Base-by-base conservation (phyloP, 2,888 invertebrate genomes). In the Troglohyphantes excavatus region DNA sequence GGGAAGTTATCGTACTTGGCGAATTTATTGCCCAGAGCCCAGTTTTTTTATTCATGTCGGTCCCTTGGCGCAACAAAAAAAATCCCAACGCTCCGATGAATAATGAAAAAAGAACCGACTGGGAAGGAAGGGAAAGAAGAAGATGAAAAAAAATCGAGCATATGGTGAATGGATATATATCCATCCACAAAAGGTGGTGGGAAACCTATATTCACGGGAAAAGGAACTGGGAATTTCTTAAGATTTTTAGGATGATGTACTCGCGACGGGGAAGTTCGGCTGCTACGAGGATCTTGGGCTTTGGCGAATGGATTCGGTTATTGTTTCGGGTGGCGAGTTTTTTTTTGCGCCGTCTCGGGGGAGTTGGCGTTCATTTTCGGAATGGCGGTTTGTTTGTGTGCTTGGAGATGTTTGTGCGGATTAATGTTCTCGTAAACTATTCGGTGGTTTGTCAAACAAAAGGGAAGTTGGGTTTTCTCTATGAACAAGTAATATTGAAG, bases 21-120 rank as follows among this genome's bases (percentile, higher is more conserved):
- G 75, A 84, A 84, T 84, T 84, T 84, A 84, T 84, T 75, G 84
- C 75, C 73, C 75, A 53, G 73, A 76, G 84, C 75, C 65, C 61
- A 67, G 33, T 75, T 75, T 75, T 84, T 84, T 75, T 53, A 53
- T 39, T 39, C 39, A 75, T 75, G 75, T 68, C 21, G 46, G 67
- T 84, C 75, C 84, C 84, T 53, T 27, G 83, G 61, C 13, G 73
- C 39, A 75, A 27, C 39, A 65, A 83, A 65, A 84, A 84, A 81
- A 75, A 53, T 33, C 63, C 84, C 61, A 82, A 59, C 82, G 81
- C 61, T 70, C 81, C 61, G 61, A 72, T 81, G 81, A 81, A 81
- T 81, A 81, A 81, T 72, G 70, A 82, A 82, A 82, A 82, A 72
- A 82, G 46, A 68, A 67, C 19, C 17, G 21, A 81, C 70, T 59